A percentile compares a stretch with the other conserved stretches of the same genome.
phyloP scores from a whole-genome alignment of 1,140 invertebrate species.

The Drosophila prosaltans region DNA sequence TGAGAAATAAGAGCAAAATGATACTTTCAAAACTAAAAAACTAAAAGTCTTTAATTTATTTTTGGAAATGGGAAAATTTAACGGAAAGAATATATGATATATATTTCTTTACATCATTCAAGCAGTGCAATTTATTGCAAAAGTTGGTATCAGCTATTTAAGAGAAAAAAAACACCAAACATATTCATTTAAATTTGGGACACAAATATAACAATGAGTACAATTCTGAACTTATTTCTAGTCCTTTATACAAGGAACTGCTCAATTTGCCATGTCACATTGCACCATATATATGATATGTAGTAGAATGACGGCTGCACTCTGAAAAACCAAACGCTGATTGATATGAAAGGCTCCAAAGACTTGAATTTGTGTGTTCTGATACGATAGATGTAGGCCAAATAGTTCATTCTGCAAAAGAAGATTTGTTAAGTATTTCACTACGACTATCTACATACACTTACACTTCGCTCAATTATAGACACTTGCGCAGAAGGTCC shows the following conservation, averaged over 20 bases:
- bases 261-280: too few relatives aligned
- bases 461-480: slow-evolving; percentile 39
- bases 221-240: too few relatives aligned
- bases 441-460: neutral
- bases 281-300: slow-evolving; percentile 13
- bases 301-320: slow-evolving; percentile 16
- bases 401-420: slow-evolving; percentile 37
- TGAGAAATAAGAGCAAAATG: slow-evolving; percentile 50
- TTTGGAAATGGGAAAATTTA: neutral
- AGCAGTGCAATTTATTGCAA: too few relatives aligned
- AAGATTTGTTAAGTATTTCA: neutral
- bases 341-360: slow-evolving; percentile 38
- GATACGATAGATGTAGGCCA: slow-evolving; percentile 37
- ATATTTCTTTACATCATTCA: slow-evolving; percentile 12
- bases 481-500: neutral
- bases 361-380: slow-evolving; percentile 31
- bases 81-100: neutral
- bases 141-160: too few relatives aligned
- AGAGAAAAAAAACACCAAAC: too few relatives aligned
- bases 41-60: slow-evolving; percentile 8
- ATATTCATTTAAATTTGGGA: too few relatives aligned
- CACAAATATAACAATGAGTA: too few relatives aligned
- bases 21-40: slow-evolving; percentile 66
- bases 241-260: too few relatives aligned
- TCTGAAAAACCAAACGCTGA: slow-evolving; percentile 18